These are phyloP conservation scores for Myripristis jacobus DNA, from an alignment of 2,797 vertebrate species.

Conservation along the genomic window DNA sequence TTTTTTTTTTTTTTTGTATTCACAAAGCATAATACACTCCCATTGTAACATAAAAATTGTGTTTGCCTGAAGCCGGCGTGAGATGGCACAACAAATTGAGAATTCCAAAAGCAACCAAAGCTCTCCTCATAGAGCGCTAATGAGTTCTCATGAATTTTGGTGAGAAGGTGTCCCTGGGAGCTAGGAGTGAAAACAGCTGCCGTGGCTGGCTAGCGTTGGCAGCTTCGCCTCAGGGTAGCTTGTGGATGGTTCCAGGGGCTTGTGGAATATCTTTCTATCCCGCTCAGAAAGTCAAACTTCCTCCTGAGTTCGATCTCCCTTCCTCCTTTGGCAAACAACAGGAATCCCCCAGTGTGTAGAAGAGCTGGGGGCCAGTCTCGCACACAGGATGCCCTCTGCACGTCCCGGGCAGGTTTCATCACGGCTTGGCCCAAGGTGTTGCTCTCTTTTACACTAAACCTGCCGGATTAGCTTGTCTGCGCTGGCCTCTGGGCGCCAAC, in stretches of 20 bases:
- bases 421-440: slow-evolving; percentile 31
- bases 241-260: slow-evolving; percentile 37
- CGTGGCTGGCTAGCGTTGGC: slow-evolving; percentile 47
- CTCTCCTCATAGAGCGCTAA: slow-evolving; percentile 33
- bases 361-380: slow-evolving; percentile 28
- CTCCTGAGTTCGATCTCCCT: slow-evolving; percentile 38
- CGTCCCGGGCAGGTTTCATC: slow-evolving; percentile 33
- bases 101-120: slow-evolving; percentile 26
- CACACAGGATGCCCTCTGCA: slow-evolving; percentile 26
- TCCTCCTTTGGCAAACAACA: slow-evolving; percentile 49
- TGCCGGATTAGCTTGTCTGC: slow-evolving; percentile 47
- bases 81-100: slow-evolving; percentile 9
- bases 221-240: slow-evolving; percentile 57
- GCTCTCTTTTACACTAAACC: slow-evolving; percentile 44
- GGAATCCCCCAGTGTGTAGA: slow-evolving; percentile 30
- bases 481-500: slow-evolving; percentile 30
- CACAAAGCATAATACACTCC: slow-evolving; percentile 9
- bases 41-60: not conserved
- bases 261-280: slow-evolving; percentile 47
- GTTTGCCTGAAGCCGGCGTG: not conserved
- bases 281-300: slow-evolving; percentile 41
- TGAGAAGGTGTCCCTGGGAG: not conserved
- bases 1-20: slow-evolving; percentile 12
- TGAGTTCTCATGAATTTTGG: slow-evolving; percentile 31
- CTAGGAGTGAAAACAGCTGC: slow-evolving; percentile 27